Base-by-base conservation (phyloP, 2,113 vertebrate genomes). In the Pollimyrus isidori region DNA sequence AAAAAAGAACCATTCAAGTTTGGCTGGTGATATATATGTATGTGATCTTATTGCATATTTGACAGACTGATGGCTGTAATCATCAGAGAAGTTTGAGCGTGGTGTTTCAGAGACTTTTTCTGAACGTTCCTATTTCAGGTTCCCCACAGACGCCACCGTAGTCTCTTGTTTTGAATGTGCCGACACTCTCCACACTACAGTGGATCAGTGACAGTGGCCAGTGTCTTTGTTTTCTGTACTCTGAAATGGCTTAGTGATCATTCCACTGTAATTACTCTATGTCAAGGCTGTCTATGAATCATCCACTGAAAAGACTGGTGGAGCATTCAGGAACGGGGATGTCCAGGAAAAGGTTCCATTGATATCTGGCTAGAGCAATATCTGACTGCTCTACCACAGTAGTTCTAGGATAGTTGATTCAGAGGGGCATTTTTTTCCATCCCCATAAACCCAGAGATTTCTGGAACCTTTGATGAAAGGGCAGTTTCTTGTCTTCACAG, bases 401-500 rank as follows among this genome's bases (percentile, higher is more conserved):
- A 7, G 30, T n/a, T n/a, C 10, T 9, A 11, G 35, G 39, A 48
- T 45, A n/a, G 7, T 45, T 49, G n/a, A 49, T 50, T 23, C 3
- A 35, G 23, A 17, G 26, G 23, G 85, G n/a, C 0, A 4, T 50
- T 15, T 3, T 35, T 87, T 26, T 50, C 39, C 42, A 21, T 48
- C 45, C 45, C 21, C 42, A 11, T 42, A 84, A 23, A 84, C 6
- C 82, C 23, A n/a, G 21, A 4, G 23, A 48, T n/a, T 45, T 23
- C 21, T 84, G 42, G 45, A 21, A 48, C 23, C 46, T 19, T 46
- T 82, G 88, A 42, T 19, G 48, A 82, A 48, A 82, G 48, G 48
- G 76, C 88, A 17, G 87, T 69, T 73, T 88, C 46, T 88, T 88
- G 45, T 46, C 62, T 88, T 88, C 13, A 53, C n/a, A 53, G 48